Evolutionary conservation across 2,888 invertebrate genomes (phyloP), one percentile per base, ranked within the genome.

Genomic region (Lobophora halterata): DNA sequence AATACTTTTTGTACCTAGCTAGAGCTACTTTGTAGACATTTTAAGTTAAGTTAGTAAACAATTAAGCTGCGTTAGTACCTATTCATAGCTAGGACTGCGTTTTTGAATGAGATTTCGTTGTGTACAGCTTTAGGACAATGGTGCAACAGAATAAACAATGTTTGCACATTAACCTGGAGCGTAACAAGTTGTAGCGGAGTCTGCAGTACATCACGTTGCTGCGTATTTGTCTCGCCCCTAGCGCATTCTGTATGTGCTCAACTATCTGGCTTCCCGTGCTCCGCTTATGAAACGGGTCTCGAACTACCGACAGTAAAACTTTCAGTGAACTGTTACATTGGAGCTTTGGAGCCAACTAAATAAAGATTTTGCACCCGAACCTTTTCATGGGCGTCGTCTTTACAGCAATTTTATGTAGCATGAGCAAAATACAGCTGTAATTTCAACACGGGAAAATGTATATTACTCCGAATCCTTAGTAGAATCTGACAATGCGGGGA

Each of bases 351-450:
- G 71, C 70, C 66, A 76, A 79, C 79, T 80, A 80, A 76, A 82
- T 77, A 79, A 77, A 81, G 70, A 68, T 76, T 77, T 75, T 65
- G 61, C 64, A 66, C 64, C 58, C 62, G 61, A 65, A 70, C 61
- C 62, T 67, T 76, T 79, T 76, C 74, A 75, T 73, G 71, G 69
- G 74, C 72, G 75, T 68, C 73, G 71, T 71, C 68, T 83, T 83
- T 83, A 81, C 71, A 67, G 71, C 80, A 69, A 77, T 83, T 83
- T 85, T 85, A 83, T 85, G 79, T 80, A 73, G 71, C 71, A 79
- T 71, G 72, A 76, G 73, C 73, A 65, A 79, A 82, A 83, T 79
- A 83, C 74, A 77, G 69, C 72, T 74, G 79, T 83, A 79, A 82
- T 83, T 82, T 71, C 76, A 74, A 75, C 79, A 78, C 78, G 72